Percentiles rank a stretch among this genome's conserved stretches.
phyloP scores from a whole-genome alignment of 1,140 invertebrate species.

The Macrotrachela quadricornifera region DNA sequence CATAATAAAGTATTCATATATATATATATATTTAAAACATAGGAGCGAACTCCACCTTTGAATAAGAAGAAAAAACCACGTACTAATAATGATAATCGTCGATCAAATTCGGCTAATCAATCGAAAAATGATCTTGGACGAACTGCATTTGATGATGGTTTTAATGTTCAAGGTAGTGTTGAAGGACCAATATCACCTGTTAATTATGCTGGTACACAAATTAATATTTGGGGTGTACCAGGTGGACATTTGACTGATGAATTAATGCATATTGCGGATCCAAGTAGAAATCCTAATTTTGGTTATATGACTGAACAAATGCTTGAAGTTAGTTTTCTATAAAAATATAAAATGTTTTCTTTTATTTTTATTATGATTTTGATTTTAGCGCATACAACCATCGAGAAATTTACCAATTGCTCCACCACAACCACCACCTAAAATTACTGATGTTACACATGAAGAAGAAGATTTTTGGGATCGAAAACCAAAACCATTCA shows the following conservation, averaged over 20 bases:
- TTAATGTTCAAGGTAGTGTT: constrained; percentile 2
- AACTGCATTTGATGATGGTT: background rate
- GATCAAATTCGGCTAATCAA: too few relatives aligned
- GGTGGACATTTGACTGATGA: constrained; percentile 1
- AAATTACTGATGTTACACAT: too few relatives aligned
- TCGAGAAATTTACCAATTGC: background rate
- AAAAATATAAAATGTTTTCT: background rate
- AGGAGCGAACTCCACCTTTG: background rate
- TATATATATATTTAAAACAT: background rate
- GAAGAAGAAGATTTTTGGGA: background rate
- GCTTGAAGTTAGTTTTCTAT: constrained; percentile 17
- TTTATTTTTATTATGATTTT: background rate
- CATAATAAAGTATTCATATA: too few relatives aligned
- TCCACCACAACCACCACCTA: background rate
- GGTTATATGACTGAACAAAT: constrained; percentile 25
- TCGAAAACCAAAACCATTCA: background rate
- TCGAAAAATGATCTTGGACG: too few relatives aligned
- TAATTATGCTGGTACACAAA: constrained; percentile 30
- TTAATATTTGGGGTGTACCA: constrained; percentile 29
- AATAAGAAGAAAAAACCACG: background rate
- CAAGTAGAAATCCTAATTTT: constrained; percentile 19
- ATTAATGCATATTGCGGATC: background rate
- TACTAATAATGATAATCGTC: too few relatives aligned
- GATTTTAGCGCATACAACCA: constrained; percentile 1
- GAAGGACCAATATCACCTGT: constrained; percentile 27